Conservation (phyloP, 2,888 invertebrate species). For the Megalurothrips usitatus region DNA sequence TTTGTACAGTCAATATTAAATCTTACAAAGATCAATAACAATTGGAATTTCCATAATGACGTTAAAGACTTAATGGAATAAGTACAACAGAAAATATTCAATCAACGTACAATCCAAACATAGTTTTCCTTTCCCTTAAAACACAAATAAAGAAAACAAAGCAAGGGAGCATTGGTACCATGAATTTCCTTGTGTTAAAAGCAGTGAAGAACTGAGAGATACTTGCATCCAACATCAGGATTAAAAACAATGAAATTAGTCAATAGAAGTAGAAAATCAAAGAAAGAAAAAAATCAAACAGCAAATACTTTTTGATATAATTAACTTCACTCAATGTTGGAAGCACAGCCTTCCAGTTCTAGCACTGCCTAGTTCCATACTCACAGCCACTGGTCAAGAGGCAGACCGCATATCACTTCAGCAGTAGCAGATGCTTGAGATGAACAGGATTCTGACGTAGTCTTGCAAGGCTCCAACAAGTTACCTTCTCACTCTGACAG, state of each 20-base stretch:
- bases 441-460: background rate
- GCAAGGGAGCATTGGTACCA: background rate
- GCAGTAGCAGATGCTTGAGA: background rate
- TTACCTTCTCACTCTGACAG: constrained; percentile 26
- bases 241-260: background rate
- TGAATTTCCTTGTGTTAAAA: background rate
- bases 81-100: background rate
- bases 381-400: constrained; percentile 20
- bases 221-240: constrained; percentile 22
- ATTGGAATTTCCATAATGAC: background rate
- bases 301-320: background rate
- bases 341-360: background rate
- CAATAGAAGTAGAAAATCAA: constrained; percentile 23
- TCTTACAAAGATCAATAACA: background rate
- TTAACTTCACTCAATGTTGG: background rate
- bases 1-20: background rate
- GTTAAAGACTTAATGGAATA: background rate
- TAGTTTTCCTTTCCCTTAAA: background rate
- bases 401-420: background rate
- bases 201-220: background rate
- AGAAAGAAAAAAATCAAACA: constrained; percentile 29
- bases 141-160: background rate
- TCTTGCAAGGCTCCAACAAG: constrained; percentile 16
- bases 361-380: constrained; percentile 3
- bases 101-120: too few species aligned